These are phyloP conservation scores for Ommatoiulus sabulosus DNA, from an alignment of 2,888 invertebrate genomes.

Conservation along the genomic window DNA sequence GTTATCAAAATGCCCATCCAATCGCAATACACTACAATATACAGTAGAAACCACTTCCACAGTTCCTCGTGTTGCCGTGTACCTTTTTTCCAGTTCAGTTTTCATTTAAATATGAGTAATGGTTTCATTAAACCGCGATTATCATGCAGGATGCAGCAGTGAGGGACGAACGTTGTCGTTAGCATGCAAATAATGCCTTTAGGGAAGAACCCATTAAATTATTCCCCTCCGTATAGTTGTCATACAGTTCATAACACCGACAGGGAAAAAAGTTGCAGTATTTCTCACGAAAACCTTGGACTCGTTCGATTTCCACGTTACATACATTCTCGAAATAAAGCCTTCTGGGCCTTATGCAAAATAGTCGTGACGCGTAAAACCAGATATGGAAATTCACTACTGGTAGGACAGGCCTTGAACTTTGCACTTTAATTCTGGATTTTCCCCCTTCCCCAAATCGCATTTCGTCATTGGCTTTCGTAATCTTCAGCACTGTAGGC, in stretches of 20 bases:
- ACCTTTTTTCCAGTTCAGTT: background rate
- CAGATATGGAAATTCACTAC: background rate
- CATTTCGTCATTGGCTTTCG: slow-evolving; percentile 9
- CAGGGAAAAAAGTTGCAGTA: background rate
- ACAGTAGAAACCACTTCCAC: background rate
- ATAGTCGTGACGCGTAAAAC: background rate
- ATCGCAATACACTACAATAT: too few relatives aligned
- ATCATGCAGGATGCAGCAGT: background rate
- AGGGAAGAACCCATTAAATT: background rate
- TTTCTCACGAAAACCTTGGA: slow-evolving; percentile 1
- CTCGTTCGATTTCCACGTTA: slow-evolving; percentile 17
- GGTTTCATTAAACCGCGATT: slow-evolving; percentile 40
- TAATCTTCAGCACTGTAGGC: background rate
- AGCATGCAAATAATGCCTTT: slow-evolving; percentile 1
- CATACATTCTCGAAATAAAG: slow-evolving; percentile 3
- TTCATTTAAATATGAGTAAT: slow-evolving; percentile 30
- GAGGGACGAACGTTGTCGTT: background rate
- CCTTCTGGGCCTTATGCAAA: background rate
- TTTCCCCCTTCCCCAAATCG: background rate
- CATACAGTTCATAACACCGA: slow-evolving; percentile 39
- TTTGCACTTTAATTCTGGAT: slow-evolving; percentile 13
- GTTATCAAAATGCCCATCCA: background rate
- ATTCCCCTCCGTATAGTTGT: background rate
- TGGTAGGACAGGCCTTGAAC: background rate
- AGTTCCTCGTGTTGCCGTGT: background rate